Conservation (phyloP, 2,888 invertebrate genomes). For the Sinohyriopsis cumingii region DNA sequence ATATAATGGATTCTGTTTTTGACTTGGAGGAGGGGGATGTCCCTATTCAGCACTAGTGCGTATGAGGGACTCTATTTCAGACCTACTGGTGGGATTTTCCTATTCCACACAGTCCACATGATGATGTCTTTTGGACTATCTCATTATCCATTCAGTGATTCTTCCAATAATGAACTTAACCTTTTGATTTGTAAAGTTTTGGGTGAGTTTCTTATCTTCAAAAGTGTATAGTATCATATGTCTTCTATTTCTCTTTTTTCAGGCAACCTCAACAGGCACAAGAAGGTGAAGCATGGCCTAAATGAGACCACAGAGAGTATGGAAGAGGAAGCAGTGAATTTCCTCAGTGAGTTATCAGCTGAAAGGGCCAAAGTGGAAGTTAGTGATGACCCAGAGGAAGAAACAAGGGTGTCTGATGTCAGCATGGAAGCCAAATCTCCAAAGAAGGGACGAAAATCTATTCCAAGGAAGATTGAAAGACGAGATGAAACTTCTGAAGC, state of each 20-base stretch:
- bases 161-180: too few species aligned
- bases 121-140: too few species aligned
- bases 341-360: constrained; percentile 60
- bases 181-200: too few species aligned
- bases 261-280: constrained; percentile 70
- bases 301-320: constrained; percentile 59
- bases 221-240: not conserved
- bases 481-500: constrained; percentile 13
- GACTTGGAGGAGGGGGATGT: too few species aligned
- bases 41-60: too few species aligned
- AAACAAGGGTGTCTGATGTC: constrained; percentile 9
- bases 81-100: too few species aligned
- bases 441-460: constrained; percentile 50
- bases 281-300: constrained; percentile 69
- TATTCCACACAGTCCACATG: too few species aligned
- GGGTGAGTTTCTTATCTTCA: not conserved
- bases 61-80: too few species aligned
- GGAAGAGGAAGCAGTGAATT: constrained; percentile 67
- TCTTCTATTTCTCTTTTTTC: constrained; percentile 14
- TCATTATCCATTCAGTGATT: too few species aligned
- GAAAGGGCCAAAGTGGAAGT: constrained; percentile 23
- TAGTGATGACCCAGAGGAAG: constrained; percentile 8
- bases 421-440: constrained; percentile 30
- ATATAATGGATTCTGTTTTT: too few species aligned
- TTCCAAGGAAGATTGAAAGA: constrained; percentile 38